Conservation (phyloP, 2,888 invertebrate species). For the Pristionchus arcanus region DNA sequence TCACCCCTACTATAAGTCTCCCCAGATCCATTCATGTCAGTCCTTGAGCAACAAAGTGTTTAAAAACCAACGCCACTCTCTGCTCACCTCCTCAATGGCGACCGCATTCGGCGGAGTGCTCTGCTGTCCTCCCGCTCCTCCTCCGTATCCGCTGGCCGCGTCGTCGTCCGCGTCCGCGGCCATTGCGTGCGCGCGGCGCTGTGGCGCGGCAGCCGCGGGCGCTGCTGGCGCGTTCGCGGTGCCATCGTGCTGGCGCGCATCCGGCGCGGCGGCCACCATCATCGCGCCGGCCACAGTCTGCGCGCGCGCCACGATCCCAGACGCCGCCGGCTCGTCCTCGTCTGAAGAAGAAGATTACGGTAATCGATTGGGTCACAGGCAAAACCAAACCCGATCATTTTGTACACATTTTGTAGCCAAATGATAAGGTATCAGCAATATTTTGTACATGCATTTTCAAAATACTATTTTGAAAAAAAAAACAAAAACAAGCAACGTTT, state of each 20-base stretch:
- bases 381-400: background rate
- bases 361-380: background rate
- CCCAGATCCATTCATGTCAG: background rate
- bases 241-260: background rate
- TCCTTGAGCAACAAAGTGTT: background rate
- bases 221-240: background rate
- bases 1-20: no score
- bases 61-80: background rate
- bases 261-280: background rate
- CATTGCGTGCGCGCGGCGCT: background rate
- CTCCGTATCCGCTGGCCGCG: background rate
- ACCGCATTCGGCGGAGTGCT: background rate
- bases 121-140: background rate
- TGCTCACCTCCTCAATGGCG: background rate
- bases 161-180: background rate
- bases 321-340: background rate
- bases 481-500: background rate
- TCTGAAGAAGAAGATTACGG: background rate
- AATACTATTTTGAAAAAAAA: no score
- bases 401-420: no score
- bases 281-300: background rate
- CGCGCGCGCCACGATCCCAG: constrained; percentile 1
- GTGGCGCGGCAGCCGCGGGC: no score
- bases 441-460: no score
- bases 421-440: no score